phyloP scores from a whole-genome alignment of 1,140 invertebrate genomes.

The Maconellicoccus hirsutus region DNA sequence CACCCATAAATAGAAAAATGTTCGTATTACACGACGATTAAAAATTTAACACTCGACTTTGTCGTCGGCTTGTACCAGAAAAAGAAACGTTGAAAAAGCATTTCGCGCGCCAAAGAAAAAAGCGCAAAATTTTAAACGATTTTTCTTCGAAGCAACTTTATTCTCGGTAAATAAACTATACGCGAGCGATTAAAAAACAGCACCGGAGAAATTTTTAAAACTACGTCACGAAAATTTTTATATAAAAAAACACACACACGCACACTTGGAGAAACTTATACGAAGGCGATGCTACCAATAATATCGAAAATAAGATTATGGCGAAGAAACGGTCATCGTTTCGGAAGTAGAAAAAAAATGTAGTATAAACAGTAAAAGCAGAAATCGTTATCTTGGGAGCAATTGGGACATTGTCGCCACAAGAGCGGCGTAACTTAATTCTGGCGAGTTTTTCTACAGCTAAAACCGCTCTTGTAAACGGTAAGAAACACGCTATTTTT shows the following conservation, averaged over 20 bases:
- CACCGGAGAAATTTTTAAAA: background rate
- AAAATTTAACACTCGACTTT: background rate
- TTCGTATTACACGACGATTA: background rate
- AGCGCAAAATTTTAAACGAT: background rate
- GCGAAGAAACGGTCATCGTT: background rate
- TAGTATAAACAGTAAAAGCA: constrained; percentile 5
- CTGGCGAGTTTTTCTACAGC: background rate
- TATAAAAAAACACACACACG: too few relatives aligned
- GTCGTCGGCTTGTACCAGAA: background rate
- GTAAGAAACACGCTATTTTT: constrained; percentile 2
- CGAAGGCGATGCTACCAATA: background rate
- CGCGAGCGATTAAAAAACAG: background rate
- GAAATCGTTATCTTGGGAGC: constrained; percentile 7
- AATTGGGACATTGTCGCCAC: constrained; percentile 7
- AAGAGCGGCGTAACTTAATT: constrained; percentile 3
- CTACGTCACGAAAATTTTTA: background rate
- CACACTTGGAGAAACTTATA: too few relatives aligned
- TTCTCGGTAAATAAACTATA: background rate
- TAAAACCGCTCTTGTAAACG: background rate
- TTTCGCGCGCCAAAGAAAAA: background rate
- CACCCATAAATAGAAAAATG: background rate
- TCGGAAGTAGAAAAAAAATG: background rate
- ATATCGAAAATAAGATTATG: constrained; percentile 6
- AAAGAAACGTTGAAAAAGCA: background rate
- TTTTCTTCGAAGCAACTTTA: background rate